Evolutionary conservation across 1,140 invertebrate genomes (phyloP).

Genomic region (Eupristina koningsbergeri): DNA sequence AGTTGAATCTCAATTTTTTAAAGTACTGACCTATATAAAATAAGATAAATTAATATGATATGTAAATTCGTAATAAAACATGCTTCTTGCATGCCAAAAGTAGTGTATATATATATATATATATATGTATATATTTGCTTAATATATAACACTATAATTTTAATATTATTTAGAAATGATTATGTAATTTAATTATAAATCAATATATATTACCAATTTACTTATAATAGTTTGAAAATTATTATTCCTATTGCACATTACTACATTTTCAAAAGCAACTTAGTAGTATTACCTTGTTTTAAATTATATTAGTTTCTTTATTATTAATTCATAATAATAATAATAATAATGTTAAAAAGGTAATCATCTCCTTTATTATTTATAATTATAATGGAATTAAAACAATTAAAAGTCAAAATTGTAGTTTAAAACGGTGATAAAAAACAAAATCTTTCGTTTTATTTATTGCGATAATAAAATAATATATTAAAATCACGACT

Average conservation of each 20-base stretch:
- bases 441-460: neutral
- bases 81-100: no score
- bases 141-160: no score
- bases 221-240: neutral
- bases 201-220: neutral
- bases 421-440: neutral
- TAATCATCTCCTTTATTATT: neutral
- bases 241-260: neutral
- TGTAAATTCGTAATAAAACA: neutral
- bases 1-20: neutral
- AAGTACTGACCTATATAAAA: neutral
- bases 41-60: neutral
- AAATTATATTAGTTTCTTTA: neutral
- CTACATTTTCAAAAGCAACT: neutral
- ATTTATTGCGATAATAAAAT: neutral
- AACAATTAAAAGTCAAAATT: neutral
- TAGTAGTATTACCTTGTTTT: neutral
- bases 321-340: neutral
- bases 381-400: constrained; percentile 8
- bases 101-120: no score
- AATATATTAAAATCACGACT: neutral
- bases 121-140: no score
- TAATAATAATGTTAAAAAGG: neutral
- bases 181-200: neutral
- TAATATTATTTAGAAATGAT: no score